Conservation (phyloP, 2,888 invertebrate species). For the Arge pagana region DNA sequence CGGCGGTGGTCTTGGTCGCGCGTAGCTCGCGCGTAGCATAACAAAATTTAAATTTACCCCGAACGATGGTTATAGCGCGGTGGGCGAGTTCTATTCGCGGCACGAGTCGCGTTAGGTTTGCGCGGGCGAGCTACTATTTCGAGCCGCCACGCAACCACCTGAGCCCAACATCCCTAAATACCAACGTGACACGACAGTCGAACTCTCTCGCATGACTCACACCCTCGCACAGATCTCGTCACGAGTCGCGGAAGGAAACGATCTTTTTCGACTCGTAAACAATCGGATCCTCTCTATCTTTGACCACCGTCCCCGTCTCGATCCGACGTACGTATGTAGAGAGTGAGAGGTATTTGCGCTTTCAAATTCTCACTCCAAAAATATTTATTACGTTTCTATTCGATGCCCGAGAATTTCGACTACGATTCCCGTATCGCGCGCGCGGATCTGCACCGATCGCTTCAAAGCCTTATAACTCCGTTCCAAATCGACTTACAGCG, state of each 20-base stretch:
- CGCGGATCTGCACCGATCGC: no score
- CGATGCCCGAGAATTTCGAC: no score
- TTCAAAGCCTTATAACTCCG: no score
- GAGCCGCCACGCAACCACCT: constrained; percentile 56
- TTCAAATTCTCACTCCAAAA: no score
- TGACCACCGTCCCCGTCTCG: no score
- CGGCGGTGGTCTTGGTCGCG: constrained; percentile 10
- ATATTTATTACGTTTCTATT: no score
- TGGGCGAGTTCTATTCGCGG: constrained; percentile 56
- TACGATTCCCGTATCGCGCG: no score
- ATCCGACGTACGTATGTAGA: no score
- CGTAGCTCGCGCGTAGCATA: constrained; percentile 34
- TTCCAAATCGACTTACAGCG: no score
- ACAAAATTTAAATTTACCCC: constrained; percentile 53
- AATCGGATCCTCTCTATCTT: no score
- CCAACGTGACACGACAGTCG: constrained; percentile 43
- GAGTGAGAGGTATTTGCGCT: no score
- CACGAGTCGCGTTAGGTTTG: constrained; percentile 50
- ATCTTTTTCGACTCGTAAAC: no score
- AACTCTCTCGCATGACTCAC: background rate
- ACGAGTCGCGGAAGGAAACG: constrained; percentile 25
- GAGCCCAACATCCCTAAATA: constrained; percentile 55
- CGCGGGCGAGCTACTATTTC: constrained; percentile 55
- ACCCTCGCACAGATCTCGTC: constrained; percentile 14
- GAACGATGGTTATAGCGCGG: constrained; percentile 35